Conservation (phyloP, 1,140 invertebrate species). For the Listronotus oregonensis region DNA sequence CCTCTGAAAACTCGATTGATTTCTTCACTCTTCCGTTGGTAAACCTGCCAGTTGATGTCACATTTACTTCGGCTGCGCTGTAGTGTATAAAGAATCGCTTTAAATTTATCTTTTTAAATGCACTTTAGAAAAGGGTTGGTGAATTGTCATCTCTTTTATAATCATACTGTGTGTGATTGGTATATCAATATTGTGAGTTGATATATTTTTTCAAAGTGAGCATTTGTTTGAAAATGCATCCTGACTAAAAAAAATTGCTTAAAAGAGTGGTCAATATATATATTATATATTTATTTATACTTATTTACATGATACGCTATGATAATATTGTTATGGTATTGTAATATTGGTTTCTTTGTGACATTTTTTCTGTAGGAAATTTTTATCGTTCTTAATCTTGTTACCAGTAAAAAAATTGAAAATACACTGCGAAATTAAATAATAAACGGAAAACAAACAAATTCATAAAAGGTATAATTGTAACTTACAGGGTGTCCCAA, state of each 20-base stretch:
- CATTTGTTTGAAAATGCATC: constrained; percentile 57
- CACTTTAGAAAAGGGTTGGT: constrained; percentile 39
- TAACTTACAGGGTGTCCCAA: too few species aligned
- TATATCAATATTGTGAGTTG: constrained; percentile 58
- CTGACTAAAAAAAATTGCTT: constrained; percentile 32
- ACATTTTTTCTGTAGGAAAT: not conserved
- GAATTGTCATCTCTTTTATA: constrained; percentile 50
- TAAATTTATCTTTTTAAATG: constrained; percentile 1
- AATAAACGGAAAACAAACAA: too few species aligned
- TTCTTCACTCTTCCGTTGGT: too few species aligned
- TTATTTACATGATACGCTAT: constrained; percentile 3
- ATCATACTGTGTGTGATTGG: constrained; percentile 59
- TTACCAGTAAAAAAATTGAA: too few species aligned
- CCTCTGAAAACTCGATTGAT: too few species aligned
- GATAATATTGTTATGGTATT: not conserved
- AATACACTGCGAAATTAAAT: too few species aligned
- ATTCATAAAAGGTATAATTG: too few species aligned
- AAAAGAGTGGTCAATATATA: constrained; percentile 15
- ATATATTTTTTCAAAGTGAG: constrained; percentile 48
- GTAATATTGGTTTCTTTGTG: not conserved
- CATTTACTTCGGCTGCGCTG: too few species aligned
- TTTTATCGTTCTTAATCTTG: too few species aligned
- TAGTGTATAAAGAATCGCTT: not conserved
- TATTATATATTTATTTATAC: constrained; percentile 20
- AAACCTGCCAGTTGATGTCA: too few species aligned